Evolutionary conservation across 2,113 vertebrate species (phyloP).

Genomic region (Drymodes brunneopygia): DNA sequence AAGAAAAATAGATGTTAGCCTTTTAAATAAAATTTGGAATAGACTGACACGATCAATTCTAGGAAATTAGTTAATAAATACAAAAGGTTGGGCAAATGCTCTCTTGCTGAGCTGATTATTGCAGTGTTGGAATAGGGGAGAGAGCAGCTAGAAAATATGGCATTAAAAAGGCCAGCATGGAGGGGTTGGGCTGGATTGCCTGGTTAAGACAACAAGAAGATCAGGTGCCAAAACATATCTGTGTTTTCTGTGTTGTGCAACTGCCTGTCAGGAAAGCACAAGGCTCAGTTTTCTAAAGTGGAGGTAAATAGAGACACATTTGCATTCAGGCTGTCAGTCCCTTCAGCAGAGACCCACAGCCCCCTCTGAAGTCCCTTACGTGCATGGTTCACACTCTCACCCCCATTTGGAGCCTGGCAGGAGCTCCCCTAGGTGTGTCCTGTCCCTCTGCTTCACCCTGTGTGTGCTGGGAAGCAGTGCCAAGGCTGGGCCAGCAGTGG

Average conservation of each 20-base stretch:
- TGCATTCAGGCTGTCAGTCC: background rate
- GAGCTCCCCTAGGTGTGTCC: background rate
- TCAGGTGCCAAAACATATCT: background rate
- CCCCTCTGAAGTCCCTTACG: background rate
- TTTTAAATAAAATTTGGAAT: background rate
- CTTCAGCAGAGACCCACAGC: background rate
- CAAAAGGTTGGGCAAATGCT: background rate
- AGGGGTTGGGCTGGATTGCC: background rate
- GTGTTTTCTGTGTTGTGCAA: background rate
- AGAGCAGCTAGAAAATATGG: background rate
- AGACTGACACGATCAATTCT: background rate
- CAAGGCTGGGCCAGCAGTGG: background rate
- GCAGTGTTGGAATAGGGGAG: background rate
- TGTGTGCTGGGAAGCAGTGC: background rate
- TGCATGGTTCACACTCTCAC: rapidly evolving
- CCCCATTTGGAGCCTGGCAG: background rate
- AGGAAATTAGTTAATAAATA: background rate
- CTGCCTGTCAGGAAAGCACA: background rate
- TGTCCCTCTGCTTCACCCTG: background rate
- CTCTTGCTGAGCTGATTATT: background rate
- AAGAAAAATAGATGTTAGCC: background rate
- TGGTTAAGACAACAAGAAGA: background rate
- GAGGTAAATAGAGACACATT: background rate
- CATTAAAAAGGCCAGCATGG: background rate
- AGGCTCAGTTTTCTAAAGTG: background rate